A percentile compares a stretch with the other conserved stretches of the same genome.
phyloP scores from a whole-genome alignment of 2,113 vertebrate species.

The Furnarius figulus region DNA sequence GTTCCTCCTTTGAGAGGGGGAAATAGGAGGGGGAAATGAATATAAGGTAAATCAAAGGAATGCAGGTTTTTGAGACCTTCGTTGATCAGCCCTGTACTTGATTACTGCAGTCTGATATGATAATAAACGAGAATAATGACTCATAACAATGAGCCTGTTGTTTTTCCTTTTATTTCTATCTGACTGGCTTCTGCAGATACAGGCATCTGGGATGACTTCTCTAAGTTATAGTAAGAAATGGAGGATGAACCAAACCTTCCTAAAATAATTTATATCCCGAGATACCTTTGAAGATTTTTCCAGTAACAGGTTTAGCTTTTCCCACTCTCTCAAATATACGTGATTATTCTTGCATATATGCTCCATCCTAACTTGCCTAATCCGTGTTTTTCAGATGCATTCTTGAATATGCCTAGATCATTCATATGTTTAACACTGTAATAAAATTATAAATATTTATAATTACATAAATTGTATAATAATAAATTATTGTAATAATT shows the following conservation, averaged over 20 bases:
- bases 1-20: not conserved
- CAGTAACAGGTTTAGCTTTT: not conserved
- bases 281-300: not conserved
- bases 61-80: not conserved
- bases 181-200: not conserved
- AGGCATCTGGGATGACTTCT: not conserved
- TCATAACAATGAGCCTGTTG: not conserved
- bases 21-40: not conserved
- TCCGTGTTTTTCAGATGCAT: not conserved
- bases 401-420: not conserved
- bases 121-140: not conserved
- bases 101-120: not conserved
- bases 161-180: not conserved
- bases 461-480: too few species aligned
- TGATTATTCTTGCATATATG: not conserved
- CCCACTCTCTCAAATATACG: not conserved
- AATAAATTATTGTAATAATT: too few species aligned
- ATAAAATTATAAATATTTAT: too few species aligned
- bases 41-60: not conserved
- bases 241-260: not conserved
- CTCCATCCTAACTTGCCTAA: not conserved
- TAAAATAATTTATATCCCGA: not conserved
- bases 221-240: not conserved
- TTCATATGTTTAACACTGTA: not conserved
- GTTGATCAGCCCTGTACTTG: not conserved